phyloP scores from a whole-genome alignment of 2,113 vertebrate genomes.

The Periophthalmodon schlosseri region DNA sequence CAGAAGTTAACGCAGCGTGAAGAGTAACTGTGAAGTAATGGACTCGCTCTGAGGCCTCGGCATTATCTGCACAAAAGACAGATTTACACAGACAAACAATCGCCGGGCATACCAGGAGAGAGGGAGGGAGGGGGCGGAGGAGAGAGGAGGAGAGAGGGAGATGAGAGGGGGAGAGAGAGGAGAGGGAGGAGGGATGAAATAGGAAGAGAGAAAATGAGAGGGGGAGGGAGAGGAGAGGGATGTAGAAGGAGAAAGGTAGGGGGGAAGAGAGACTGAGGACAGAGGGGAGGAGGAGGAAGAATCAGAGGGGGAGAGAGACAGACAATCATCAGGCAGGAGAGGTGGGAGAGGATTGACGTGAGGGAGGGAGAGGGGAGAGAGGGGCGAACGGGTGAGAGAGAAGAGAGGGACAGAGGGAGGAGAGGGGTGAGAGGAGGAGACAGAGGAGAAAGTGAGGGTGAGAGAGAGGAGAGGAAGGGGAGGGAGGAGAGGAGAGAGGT shows the following conservation, averaged over 20 bases:
- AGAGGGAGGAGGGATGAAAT: no score
- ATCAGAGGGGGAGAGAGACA: slow-evolving; percentile 75
- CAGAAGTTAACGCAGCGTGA: slow-evolving; percentile 99
- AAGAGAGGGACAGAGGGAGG: slow-evolving; percentile 51
- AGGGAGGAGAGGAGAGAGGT: not conserved
- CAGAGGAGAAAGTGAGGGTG: not conserved
- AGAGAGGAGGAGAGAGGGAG: not conserved
- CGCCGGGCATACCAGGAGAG: slow-evolving; percentile 96
- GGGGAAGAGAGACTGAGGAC: slow-evolving; percentile 74
- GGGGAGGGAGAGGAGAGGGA: no score
- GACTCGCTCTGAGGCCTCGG: slow-evolving; percentile 98
- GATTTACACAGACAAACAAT: slow-evolving; percentile 99
- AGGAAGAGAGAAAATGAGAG: slow-evolving; percentile 24
- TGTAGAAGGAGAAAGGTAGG: slow-evolving; percentile 33
- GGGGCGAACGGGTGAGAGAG: no score
- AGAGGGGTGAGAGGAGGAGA: slow-evolving; percentile 13
- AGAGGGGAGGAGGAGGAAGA: slow-evolving; percentile 66
- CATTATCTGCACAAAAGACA: slow-evolving; percentile 95
- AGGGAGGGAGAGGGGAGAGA: slow-evolving; percentile 81
- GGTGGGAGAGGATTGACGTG: not conserved
- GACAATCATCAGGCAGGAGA: no score
- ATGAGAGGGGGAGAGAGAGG: slow-evolving; percentile 20
- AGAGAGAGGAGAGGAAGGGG: not conserved
- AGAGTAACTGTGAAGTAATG: slow-evolving; percentile 99
- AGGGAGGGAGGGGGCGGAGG: not conserved